Evolutionary conservation across 2,888 invertebrate genomes (phyloP), one percentile per base, ranked within the genome.

Genomic region (Pachymerium ferrugineum): DNA sequence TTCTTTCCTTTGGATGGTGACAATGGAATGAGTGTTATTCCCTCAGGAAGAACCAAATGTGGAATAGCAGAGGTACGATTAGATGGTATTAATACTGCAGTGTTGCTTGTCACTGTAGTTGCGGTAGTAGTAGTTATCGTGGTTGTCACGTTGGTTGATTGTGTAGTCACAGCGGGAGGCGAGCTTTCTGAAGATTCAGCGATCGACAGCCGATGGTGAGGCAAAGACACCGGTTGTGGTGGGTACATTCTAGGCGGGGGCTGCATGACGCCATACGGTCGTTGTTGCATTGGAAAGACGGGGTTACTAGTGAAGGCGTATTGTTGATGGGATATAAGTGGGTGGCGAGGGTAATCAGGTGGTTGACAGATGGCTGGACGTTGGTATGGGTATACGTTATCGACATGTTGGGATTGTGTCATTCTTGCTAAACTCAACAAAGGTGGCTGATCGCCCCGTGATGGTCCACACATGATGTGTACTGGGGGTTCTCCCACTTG

Each of bases 391-490:
- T 68, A 73, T 16, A 35, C 22, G 25, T 14, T 22, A 31, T 73
- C 73, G 12, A 73, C 33, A 12, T 68, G 28, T 19, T 68, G 67
- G 35, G 22, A 31, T 22, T 73, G 73, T 12, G 73, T 31, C 73
- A 73, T 73, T n/a, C 73, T 30, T 31, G 73, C 73, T 35, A 73
- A 33, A 16, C 73, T 73, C 14, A 73, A 33, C 31, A 73, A 28
- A 12, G 73, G 73, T 14, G 67, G 35, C n/a, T 62, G 68, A 12
- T 72, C 72, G 16, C n/a, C 14, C 1, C 72, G 47, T 14, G 72
- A 67, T 31, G 31, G 30, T 16, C 67, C 67, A 19, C 73, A 73
- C 73, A 73, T 31, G n/a, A 68, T 28, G 31, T 38, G 31, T 8
- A 73, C 67, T 3, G 67, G 29, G 2, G 62, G 67, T 33, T 73